A percentile compares a stretch with the other conserved stretches of the same genome.
These are phyloP conservation scores for Neoitamus cyanurus DNA, from an alignment of 2,888 invertebrate species.

Conservation along the genomic window DNA sequence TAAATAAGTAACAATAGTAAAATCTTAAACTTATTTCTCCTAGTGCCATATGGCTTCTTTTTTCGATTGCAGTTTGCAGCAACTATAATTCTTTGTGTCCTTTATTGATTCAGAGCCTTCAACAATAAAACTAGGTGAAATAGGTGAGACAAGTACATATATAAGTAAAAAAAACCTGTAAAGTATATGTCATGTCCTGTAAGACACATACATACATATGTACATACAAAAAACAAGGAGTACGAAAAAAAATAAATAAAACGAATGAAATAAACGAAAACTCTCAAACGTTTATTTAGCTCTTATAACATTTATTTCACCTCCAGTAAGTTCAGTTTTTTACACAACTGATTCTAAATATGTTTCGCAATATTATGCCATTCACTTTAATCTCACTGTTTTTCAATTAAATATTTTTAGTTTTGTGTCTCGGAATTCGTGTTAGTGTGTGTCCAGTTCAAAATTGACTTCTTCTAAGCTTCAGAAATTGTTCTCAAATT, in stretches of 20 bases:
- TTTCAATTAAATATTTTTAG: not conserved
- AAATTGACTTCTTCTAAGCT: constrained; percentile 1
- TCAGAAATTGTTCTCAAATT: not conserved
- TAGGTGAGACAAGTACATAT: not conserved
- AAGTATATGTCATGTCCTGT: not conserved
- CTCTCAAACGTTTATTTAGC: constrained; percentile 6
- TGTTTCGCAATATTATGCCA: not conserved
- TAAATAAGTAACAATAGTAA: too few relatives aligned
- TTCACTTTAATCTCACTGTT: not conserved
- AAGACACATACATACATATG: too few relatives aligned
- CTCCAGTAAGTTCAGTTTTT: not conserved
- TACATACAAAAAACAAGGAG: not conserved
- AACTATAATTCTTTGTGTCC: too few relatives aligned
- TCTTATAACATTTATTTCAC: constrained; percentile 24
- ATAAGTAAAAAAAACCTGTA: not conserved
- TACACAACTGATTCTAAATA: constrained; percentile 31
- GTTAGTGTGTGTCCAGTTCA: not conserved
- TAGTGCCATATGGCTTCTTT: too few relatives aligned
- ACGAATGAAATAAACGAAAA: constrained; percentile 4
- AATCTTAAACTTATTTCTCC: too few relatives aligned
- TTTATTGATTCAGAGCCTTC: too few relatives aligned
- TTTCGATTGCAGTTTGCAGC: too few relatives aligned
- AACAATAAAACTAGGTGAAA: not conserved
- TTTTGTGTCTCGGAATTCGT: not conserved
- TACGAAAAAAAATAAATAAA: not conserved